Base-by-base conservation (phyloP, 2,113 vertebrate species). In the Jacana jacana region DNA sequence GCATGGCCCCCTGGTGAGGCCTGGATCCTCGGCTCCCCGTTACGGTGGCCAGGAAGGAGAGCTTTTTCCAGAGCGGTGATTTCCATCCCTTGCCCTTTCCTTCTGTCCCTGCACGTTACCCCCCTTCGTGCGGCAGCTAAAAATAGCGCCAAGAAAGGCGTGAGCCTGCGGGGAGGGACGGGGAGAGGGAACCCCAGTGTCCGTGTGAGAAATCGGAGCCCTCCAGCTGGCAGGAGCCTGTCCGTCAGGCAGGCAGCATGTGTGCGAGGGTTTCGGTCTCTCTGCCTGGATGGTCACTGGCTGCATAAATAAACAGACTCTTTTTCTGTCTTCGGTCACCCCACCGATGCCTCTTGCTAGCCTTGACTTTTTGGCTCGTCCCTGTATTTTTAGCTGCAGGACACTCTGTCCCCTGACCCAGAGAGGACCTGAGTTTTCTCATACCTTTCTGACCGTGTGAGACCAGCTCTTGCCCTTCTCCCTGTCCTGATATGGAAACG, bases 371-470 rank as follows among this genome's bases (percentile, higher is more conserved):
- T 44, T 65, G 87, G 65, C 71, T 94, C 19, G 30, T 51, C 49
- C 75, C 70, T 81, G 24, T 96, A 96, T 96, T 97, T 96, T 96
- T 96, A 96, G 95, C 82, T 66, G 23, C 54, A 30, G 91, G 77
- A 95, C 89, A 69, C 78, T 37, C 72, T 96, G 92, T 95, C 83
- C 91, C 55, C 30, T 40, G 17, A 69, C 19, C 80, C 18, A 1
- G 71, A 42, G 69, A 35, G 60, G 89, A 78, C 71, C 86, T 83
- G 84, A 3, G n/a, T 57, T 93, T 81, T 54, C 68, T 77, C 75
- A 78, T 70, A 58, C 68, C 68, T 90, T 37, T 49, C n/a, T 49
- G 12, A 37, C 3, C 3, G 3, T 16, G 31, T 18, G 52, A 49
- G 73, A 58, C 51, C 81, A 85, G 68, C 79, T 88, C 85, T 70